Percentiles rank a stretch among this genome's conserved stretches.
These are phyloP conservation scores for Sterna hirundo DNA, from an alignment of 2,113 vertebrate species.

Conservation along the genomic window DNA sequence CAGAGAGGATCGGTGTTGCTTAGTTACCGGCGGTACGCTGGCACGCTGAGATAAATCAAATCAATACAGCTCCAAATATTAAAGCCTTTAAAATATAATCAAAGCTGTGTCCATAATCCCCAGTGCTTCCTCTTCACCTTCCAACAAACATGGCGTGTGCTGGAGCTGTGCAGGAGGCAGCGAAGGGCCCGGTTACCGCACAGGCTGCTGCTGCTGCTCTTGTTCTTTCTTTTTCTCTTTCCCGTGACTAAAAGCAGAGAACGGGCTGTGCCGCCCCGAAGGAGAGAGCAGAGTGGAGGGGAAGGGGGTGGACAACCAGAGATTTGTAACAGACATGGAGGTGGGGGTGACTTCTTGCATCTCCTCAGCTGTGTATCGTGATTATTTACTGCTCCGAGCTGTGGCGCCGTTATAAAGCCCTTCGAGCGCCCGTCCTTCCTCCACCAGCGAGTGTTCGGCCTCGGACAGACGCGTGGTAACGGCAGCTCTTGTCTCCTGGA, in stretches of 20 bases:
- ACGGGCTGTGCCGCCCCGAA: not conserved
- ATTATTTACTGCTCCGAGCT: not conserved
- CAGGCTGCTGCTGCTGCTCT: not conserved
- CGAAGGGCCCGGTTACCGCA: fast-evolving
- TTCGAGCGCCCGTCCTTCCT: fast-evolving
- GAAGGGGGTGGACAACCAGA: not conserved
- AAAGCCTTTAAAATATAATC: conserved; percentile 64
- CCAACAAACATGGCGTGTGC: not conserved
- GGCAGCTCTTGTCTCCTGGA: not conserved
- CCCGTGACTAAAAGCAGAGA: not conserved
- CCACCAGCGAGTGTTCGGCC: fast-evolving
- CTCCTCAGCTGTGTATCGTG: fast-evolving
- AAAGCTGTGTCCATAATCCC: conserved; percentile 45
- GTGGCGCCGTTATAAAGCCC: not conserved
- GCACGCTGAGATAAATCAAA: conserved; percentile 73
- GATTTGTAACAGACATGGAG: fast-evolving
- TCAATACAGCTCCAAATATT: conserved; percentile 75
- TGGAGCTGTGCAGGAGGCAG: not conserved
- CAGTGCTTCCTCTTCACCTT: not conserved
- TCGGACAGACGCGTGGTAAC: fast-evolving
- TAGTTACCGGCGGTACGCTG: conserved; percentile 68
- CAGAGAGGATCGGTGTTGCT: conserved; percentile 69
- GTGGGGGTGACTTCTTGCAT: not conserved
- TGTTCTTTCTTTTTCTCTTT: not conserved
- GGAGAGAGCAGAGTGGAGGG: not conserved